Evolutionary conservation across 1,140 invertebrate species (phyloP), one percentile per base, ranked within the genome.

Genomic region (Drosophila varians): DNA sequence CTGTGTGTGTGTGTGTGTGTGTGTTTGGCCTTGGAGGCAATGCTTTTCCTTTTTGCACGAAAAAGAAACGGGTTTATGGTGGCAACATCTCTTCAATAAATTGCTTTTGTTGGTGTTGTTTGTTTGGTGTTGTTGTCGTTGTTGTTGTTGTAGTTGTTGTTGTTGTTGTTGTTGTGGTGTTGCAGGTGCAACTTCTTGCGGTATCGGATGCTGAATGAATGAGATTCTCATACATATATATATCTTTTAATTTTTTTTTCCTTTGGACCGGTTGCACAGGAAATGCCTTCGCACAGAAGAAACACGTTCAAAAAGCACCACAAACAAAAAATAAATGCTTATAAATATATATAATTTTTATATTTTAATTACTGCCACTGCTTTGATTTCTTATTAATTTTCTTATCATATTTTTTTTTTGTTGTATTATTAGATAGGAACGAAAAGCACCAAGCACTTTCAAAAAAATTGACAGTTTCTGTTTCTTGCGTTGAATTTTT

Each of bases 111-210:
- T 45, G 25, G 16, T n/a, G 16, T 36, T n/a, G n/a, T n/a, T n/a
- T n/a, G n/a, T n/a, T n/a, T n/a, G 38, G 34, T 31, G 49, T 48
- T 71, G 80, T n/a, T n/a, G 40, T 16, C 48, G 43, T 26, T 56
- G 25, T 9, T 45, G 34, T n/a, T n/a, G n/a, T 23, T 26, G 4
- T 40, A 40, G 47, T 38, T 36, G 34, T 23, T 46, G 5, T 12
- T 42, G 18, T 47, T 64, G 40, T 16, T 56, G 43, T 26, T 56
- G 25, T 9, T 45, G 34, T n/a, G 38, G 34, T 31, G 49, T 48
- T 71, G 80, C 80, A 86, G 80, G 76, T 84, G 80, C 80, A 64
- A 64, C 62, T 66, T 43, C 62, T 66, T 43, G 58, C 28, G 28
- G 28, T 55, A 62, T 64, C 60, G 60, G 60, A 64, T 64, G 60